phyloP scores from a whole-genome alignment of 2,113 vertebrate genomes.

The Myocastor coypus region DNA sequence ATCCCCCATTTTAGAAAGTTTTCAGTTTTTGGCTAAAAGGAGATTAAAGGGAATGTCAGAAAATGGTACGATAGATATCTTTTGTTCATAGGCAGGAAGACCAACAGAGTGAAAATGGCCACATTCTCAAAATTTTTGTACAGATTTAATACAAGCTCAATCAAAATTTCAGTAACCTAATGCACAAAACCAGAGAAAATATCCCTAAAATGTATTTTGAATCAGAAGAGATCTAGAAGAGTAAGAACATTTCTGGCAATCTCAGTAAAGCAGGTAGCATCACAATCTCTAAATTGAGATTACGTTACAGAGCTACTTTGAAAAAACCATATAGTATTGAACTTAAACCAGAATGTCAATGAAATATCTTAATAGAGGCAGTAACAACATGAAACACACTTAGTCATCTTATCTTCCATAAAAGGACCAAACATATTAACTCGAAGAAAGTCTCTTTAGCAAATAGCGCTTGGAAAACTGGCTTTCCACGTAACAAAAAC shows the following conservation, averaged over 20 bases:
- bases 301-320: not conserved
- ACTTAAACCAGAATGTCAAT: not conserved
- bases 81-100: too few species aligned
- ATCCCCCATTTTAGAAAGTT: too few species aligned
- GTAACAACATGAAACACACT: not conserved
- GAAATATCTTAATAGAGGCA: not conserved
- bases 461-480: not conserved
- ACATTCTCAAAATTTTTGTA: too few species aligned
- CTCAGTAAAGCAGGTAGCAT: not conserved
- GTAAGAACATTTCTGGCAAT: not conserved
- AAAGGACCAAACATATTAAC: not conserved
- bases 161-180: too few species aligned
- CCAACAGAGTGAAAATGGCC: too few species aligned
- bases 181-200: too few species aligned
- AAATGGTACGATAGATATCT: too few species aligned
- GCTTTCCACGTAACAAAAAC: not conserved
- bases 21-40: too few species aligned
- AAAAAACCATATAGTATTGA: not conserved
- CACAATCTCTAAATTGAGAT: not conserved
- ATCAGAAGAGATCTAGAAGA: too few species aligned
- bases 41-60: too few species aligned
- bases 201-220: too few species aligned
- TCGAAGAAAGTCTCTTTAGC: not conserved
- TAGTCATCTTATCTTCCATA: not conserved
- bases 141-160: too few species aligned